phyloP scores from a whole-genome alignment of 2,888 invertebrate genomes.

The Drosophila anceps region DNA sequence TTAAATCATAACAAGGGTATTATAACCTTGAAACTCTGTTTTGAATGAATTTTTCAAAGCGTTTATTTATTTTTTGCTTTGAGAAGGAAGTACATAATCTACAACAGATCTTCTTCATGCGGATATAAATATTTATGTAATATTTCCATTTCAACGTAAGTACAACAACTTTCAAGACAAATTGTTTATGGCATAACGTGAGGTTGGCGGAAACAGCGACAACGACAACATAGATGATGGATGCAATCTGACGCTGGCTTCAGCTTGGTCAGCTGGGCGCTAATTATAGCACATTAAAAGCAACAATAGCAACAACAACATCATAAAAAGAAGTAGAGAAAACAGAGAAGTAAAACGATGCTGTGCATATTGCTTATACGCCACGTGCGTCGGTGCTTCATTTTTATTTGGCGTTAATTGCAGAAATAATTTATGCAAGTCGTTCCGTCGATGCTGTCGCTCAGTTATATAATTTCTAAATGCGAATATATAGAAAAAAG shows the following conservation, averaged over 20 bases:
- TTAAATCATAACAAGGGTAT: neutral
- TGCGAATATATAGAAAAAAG: slow-evolving; percentile 24
- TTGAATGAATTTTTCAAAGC: neutral
- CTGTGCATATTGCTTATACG: slow-evolving; percentile 37
- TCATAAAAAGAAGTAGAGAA: neutral
- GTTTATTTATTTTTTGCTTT: neutral
- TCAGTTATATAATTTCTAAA: slow-evolving; percentile 4
- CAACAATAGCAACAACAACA: slow-evolving; percentile 16
- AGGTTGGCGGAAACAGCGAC: neutral
- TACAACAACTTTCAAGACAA: slow-evolving; percentile 10
- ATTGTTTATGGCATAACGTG: slow-evolving; percentile 22
- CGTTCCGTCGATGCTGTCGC: neutral
- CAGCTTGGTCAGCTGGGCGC: slow-evolving; percentile 13
- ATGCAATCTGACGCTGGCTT: slow-evolving; percentile 21
- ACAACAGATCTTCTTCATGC: neutral
- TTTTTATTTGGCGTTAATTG: slow-evolving; percentile 42
- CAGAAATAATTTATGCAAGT: slow-evolving; percentile 41
- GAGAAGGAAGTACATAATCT: neutral
- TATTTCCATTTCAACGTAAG: neutral
- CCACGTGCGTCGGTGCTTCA: slow-evolving; percentile 26
- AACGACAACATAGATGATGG: slow-evolving; percentile 2
- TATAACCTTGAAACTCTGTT: neutral
- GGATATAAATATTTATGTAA: neutral
- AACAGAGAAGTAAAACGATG: slow-evolving; percentile 2
- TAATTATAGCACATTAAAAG: slow-evolving; percentile 33